Evolutionary conservation across 2,113 vertebrate genomes (phyloP).

Genomic region (Zosterops japonicus): DNA sequence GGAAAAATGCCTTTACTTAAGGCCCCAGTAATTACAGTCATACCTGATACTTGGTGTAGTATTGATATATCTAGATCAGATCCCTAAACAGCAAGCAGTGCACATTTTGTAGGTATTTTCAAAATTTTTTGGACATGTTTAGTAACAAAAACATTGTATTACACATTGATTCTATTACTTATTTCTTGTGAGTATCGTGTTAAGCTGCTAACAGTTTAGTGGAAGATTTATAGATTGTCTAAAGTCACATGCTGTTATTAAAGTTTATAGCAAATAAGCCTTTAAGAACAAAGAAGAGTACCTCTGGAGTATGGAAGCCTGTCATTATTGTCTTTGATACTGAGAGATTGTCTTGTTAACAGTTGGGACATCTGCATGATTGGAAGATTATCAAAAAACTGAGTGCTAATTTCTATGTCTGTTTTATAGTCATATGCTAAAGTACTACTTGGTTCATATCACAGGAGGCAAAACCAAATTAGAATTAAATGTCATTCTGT

Average conservation of each 20-base stretch:
- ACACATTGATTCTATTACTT: neutral
- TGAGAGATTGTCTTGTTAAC: neutral
- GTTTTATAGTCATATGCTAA: neutral
- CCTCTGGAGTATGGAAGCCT: neutral
- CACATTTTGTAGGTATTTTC: neutral
- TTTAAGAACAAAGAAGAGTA: neutral
- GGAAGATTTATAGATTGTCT: neutral
- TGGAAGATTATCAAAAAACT: neutral
- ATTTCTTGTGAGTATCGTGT: neutral
- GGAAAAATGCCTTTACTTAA: neutral
- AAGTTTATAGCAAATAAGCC: neutral
- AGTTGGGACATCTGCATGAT: neutral
- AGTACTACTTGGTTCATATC: neutral
- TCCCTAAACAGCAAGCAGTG: neutral
- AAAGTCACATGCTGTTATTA: neutral
- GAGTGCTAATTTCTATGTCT: neutral
- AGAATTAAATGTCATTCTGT: neutral
- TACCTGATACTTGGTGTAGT: neutral
- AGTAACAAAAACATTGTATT: neutral
- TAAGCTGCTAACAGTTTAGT: neutral
- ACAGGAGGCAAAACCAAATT: neutral
- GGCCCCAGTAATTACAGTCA: neutral
- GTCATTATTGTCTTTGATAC: neutral
- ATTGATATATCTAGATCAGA: neutral
- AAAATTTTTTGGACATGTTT: neutral